phyloP scores from a whole-genome alignment of 2,888 invertebrate species.

The Hybos culiciformis region DNA sequence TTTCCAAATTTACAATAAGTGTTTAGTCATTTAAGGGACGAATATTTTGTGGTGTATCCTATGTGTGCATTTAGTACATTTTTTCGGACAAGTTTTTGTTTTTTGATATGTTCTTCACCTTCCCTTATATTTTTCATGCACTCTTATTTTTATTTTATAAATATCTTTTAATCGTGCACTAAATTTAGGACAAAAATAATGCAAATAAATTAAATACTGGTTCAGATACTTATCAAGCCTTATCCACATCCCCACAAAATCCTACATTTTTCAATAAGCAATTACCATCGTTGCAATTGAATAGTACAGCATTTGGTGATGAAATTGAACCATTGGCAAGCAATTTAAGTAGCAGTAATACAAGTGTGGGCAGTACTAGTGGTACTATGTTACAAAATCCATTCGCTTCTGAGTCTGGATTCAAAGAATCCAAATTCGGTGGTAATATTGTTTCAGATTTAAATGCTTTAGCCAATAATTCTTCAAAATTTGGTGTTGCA shows the following conservation, averaged over 20 bases:
- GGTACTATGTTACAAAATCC: constrained; percentile 7
- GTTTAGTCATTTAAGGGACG: too few species aligned
- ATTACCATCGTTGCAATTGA: constrained; percentile 6
- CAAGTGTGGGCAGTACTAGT: not conserved
- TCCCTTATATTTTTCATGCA: too few species aligned
- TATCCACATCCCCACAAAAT: not conserved
- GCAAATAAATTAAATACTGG: constrained; percentile 2
- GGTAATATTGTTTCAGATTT: constrained; percentile 6
- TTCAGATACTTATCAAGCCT: constrained; percentile 7
- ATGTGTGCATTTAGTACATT: too few species aligned
- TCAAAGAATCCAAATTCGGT: constrained; percentile 4
- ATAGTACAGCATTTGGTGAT: constrained; percentile 4
- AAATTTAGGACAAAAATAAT: not conserved
- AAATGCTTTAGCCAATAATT: constrained; percentile 11
- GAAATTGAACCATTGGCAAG: not conserved
- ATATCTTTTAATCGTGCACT: too few species aligned
- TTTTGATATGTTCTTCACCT: too few species aligned
- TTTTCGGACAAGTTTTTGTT: too few species aligned
- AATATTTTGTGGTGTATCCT: too few species aligned
- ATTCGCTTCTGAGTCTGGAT: constrained; percentile 10
- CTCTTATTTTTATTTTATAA: too few species aligned
- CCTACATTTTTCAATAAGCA: too few species aligned
- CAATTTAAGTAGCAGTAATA: not conserved
- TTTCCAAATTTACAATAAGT: too few species aligned
- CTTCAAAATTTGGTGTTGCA: constrained; percentile 8